Evolutionary conservation across 2,888 invertebrate species (phyloP).

Genomic region (Mantis religiosa): DNA sequence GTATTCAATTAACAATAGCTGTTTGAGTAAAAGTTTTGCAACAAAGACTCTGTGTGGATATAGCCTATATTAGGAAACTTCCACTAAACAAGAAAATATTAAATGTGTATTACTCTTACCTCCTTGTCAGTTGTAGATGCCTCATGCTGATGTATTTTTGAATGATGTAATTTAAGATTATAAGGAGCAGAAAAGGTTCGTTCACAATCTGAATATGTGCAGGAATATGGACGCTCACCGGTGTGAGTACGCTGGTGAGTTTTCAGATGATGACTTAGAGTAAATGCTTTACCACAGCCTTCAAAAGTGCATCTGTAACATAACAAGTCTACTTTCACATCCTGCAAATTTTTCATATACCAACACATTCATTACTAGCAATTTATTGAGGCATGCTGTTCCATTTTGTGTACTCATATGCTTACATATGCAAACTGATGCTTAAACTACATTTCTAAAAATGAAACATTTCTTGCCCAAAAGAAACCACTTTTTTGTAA

Average conservation of each 20-base stretch:
- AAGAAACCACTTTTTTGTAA: too few relatives aligned
- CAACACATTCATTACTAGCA: too few relatives aligned
- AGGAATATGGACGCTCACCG: conserved; percentile 75
- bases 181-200: conserved; percentile 81
- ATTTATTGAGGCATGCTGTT: too few relatives aligned
- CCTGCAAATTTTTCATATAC: background rate
- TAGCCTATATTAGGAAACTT: background rate
- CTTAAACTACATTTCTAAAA: too few relatives aligned
- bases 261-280: conserved; percentile 90
- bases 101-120: background rate
- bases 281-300: conserved; percentile 88
- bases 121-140: background rate
- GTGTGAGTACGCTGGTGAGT: conserved; percentile 83
- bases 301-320: conserved; percentile 66
- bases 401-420: too few relatives aligned
- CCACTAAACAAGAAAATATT: background rate
- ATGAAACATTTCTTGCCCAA: too few relatives aligned
- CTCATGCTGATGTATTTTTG: conserved; percentile 35
- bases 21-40: too few relatives aligned
- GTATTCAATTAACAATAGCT: too few relatives aligned
- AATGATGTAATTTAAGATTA: conserved; percentile 69
- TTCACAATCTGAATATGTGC: conserved; percentile 62
- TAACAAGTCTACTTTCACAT: conserved; percentile 1
- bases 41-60: too few relatives aligned
- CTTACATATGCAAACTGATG: too few relatives aligned